Conservation (phyloP, 2,797 vertebrate species). For the Sebastes cheni region DNA sequence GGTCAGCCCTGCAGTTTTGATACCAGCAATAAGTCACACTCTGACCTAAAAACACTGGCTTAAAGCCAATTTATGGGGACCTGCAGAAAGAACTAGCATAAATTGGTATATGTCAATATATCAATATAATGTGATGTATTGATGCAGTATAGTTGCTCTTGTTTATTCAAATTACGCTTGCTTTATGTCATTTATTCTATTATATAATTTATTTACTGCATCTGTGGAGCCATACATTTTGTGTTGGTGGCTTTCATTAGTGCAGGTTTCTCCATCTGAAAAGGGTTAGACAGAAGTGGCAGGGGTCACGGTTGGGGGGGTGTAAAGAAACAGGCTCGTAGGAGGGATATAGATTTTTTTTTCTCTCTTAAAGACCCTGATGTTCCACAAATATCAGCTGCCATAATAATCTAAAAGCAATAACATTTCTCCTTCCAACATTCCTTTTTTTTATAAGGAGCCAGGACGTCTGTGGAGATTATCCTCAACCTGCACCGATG, state of each 20-base stretch:
- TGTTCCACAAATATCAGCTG: slow-evolving; percentile 52
- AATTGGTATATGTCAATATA: slow-evolving; percentile 3
- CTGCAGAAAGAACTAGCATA: background rate
- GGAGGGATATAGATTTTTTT: slow-evolving; percentile 26
- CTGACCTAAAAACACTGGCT: slow-evolving; percentile 31
- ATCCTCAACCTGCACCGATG: slow-evolving; percentile 29
- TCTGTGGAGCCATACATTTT: background rate
- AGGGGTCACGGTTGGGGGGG: background rate
- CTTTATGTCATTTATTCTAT: background rate
- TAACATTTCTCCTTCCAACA: slow-evolving; percentile 37
- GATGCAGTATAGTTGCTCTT: background rate
- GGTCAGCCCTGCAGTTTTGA: slow-evolving; percentile 46
- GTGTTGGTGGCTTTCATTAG: background rate
- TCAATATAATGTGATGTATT: slow-evolving; percentile 5
- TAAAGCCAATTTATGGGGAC: slow-evolving; percentile 24
- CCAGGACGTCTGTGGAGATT: slow-evolving; percentile 46
- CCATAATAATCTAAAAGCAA: slow-evolving; percentile 46
- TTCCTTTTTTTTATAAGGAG: slow-evolving; percentile 21
- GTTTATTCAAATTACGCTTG: slow-evolving; percentile 1
- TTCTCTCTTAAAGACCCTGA: slow-evolving; percentile 22
- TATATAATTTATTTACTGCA: background rate
- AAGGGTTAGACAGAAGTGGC: background rate
- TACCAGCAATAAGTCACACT: slow-evolving; percentile 30
- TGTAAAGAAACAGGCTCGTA: background rate
- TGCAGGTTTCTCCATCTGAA: background rate